Percentiles rank a stretch among this genome's conserved stretches.
phyloP scores from a whole-genome alignment of 1,140 invertebrate species.

The Bombus affinis region DNA sequence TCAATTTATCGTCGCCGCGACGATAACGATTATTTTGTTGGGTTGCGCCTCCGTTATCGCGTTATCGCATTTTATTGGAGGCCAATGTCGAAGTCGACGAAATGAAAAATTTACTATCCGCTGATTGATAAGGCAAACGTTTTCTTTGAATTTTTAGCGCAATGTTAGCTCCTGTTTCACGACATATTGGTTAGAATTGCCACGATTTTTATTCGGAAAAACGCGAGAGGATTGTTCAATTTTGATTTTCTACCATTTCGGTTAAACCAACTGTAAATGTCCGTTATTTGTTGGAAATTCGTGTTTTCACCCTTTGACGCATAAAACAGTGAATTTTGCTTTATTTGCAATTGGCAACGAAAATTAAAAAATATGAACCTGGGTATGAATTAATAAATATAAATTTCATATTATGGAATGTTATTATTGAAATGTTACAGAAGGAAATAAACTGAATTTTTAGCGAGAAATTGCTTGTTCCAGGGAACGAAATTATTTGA shows the following conservation, averaged over 20 bases:
- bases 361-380: too few relatives aligned
- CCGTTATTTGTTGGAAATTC: background rate
- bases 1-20: slow-evolving; percentile 29
- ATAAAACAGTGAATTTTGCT: background rate
- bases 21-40: slow-evolving; percentile 34
- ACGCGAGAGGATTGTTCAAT: background rate
- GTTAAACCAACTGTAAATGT: background rate
- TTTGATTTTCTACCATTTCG: background rate
- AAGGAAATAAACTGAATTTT: background rate
- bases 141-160: background rate
- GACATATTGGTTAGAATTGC: background rate
- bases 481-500: background rate
- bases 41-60: background rate
- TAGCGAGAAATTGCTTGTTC: background rate
- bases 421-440: background rate
- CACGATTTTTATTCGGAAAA: background rate
- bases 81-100: slow-evolving; percentile 2
- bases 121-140: background rate
- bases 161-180: background rate
- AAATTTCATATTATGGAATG: background rate
- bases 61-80: slow-evolving; percentile 34
- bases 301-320: too few relatives aligned
- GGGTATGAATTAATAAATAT: too few relatives aligned
- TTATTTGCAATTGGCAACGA: background rate
- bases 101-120: background rate